These are phyloP conservation scores for Scaptodrosophila lebanonensis DNA, from an alignment of 1,140 invertebrate species.

Conservation along the genomic window DNA sequence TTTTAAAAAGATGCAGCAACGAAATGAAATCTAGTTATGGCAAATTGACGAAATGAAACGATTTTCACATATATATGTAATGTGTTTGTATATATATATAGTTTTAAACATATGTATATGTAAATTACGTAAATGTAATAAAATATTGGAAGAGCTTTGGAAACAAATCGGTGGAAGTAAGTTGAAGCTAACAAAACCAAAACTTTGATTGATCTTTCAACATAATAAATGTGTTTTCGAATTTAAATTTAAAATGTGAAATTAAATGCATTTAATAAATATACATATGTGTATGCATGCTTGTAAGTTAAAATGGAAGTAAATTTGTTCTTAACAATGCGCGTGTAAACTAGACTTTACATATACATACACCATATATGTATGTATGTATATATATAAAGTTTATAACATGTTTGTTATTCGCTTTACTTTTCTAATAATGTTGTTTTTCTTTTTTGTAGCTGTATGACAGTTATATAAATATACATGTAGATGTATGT, in stretches of 20 bases:
- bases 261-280: constrained; percentile 74
- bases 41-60: constrained; percentile 49
- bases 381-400: constrained; percentile 10
- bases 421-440: not conserved
- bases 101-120: constrained; percentile 12
- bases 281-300: constrained; percentile 37
- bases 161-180: constrained; percentile 72
- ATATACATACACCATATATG: constrained; percentile 46
- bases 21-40: constrained; percentile 52
- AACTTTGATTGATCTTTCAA: constrained; percentile 48
- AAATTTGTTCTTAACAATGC: constrained; percentile 72
- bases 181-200: constrained; percentile 61
- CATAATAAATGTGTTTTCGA: constrained; percentile 19
- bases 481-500: constrained; percentile 27
- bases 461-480: not conserved
- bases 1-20: constrained; percentile 20
- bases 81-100: constrained; percentile 23
- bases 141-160: constrained; percentile 72
- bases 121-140: constrained; percentile 33
- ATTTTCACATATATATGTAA: constrained; percentile 26
- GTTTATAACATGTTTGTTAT: not conserved
- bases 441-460: too few relatives aligned
- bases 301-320: constrained; percentile 58
- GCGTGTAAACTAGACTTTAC: constrained; percentile 45
- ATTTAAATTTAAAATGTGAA: constrained; percentile 64